Conservation (phyloP, 1,140 invertebrate species). For the Drosophila tropicalis region DNA sequence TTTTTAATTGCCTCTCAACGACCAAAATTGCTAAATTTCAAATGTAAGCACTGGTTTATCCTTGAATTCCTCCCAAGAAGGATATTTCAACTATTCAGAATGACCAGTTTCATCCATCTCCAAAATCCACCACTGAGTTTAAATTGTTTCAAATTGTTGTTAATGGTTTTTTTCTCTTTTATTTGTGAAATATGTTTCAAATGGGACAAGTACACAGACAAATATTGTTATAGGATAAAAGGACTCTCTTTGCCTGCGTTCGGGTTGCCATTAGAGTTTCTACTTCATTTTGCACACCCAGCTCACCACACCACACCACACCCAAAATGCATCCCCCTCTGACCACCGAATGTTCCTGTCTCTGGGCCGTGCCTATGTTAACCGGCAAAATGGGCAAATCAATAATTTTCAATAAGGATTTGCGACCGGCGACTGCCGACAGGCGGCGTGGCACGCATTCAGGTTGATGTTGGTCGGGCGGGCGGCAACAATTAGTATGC, state of each 20-base stretch:
- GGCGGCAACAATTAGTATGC: slow-evolving; percentile 57
- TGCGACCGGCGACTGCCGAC: slow-evolving; percentile 12
- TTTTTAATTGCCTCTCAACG: background rate
- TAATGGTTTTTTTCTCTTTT: too few species aligned
- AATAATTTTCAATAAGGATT: slow-evolving; percentile 77
- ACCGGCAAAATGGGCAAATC: slow-evolving; percentile 58
- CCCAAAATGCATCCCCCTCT: background rate
- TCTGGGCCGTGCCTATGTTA: slow-evolving; percentile 15
- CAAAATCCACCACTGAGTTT: too few species aligned
- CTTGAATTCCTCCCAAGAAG: too few species aligned
- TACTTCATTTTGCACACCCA: slow-evolving; percentile 59
- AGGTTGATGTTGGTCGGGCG: background rate
- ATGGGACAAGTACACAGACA: too few species aligned
- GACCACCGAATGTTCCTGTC: slow-evolving; percentile 27
- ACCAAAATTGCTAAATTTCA: background rate
- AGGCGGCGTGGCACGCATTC: slow-evolving; percentile 29
- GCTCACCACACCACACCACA: slow-evolving; percentile 25
- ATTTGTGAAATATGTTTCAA: too few species aligned
- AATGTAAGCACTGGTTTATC: too few species aligned
- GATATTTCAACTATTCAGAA: too few species aligned
- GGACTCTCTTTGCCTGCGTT: background rate
- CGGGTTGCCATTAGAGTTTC: slow-evolving; percentile 26
- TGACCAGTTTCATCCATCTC: too few species aligned
- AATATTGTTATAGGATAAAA: background rate
- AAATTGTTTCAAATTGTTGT: too few species aligned